phyloP scores from a whole-genome alignment of 2,113 vertebrate genomes.

The Gobiocypris rarus region DNA sequence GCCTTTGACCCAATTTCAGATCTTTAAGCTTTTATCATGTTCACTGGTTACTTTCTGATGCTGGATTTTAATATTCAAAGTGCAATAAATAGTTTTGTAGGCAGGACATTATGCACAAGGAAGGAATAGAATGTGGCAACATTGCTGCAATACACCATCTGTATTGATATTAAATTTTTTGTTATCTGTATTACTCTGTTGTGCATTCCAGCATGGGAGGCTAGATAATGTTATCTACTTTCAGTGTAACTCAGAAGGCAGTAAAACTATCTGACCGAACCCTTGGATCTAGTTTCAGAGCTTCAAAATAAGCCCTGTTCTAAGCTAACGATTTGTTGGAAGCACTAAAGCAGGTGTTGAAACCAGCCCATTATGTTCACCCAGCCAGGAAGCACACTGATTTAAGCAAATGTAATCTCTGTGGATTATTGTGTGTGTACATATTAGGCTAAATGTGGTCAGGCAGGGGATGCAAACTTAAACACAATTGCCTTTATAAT shows the following conservation, averaged over 20 bases:
- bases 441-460: not conserved
- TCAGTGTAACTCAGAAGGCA: not conserved
- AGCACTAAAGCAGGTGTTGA: not conserved
- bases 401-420: slow-evolving; percentile 2
- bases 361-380: slow-evolving; percentile 17
- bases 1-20: slow-evolving; percentile 3
- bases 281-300: not conserved
- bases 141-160: slow-evolving; percentile 24
- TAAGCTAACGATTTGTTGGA: not conserved
- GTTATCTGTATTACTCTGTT: not conserved
- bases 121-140: slow-evolving; percentile 33
- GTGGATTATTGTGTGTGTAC: not conserved
- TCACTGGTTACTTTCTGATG: slow-evolving; percentile 18
- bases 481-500: slow-evolving; percentile 24
- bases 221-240: not conserved
- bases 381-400: slow-evolving; percentile 12
- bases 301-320: not conserved
- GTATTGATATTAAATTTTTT: not conserved
- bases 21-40: slow-evolving; percentile 44
- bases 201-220: not conserved
- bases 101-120: not conserved
- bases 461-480: not conserved
- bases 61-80: slow-evolving; percentile 46
- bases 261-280: slow-evolving; percentile 2
- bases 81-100: slow-evolving; percentile 45